Conservation (phyloP, 1,140 invertebrate genomes). For the Rhyzopertha dominica region DNA sequence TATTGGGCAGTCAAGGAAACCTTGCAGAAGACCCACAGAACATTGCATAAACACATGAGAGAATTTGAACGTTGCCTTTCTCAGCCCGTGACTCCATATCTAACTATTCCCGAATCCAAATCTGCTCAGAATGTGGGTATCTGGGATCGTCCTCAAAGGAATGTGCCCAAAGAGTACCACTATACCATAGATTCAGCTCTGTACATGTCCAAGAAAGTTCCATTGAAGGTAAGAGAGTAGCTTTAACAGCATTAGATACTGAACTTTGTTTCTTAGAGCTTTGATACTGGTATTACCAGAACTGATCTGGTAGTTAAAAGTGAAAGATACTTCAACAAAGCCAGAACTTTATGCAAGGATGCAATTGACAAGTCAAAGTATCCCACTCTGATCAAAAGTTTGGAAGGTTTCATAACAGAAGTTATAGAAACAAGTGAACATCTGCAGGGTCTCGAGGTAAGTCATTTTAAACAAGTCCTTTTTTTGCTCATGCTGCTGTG, state of each 20-base stretch:
- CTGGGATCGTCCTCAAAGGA: conserved; percentile 52
- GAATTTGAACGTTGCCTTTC: conserved; percentile 53
- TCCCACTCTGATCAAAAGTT: conserved; percentile 50
- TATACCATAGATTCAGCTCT: conserved; percentile 50
- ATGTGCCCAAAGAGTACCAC: conserved; percentile 46
- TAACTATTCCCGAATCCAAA: conserved; percentile 43
- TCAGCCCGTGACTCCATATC: conserved; percentile 48
- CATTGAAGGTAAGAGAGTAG: conserved; percentile 18
- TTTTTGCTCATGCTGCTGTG: conserved; percentile 2
- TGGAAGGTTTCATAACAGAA: conserved; percentile 61
- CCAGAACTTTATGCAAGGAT: conserved; percentile 58
- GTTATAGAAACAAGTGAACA: conserved; percentile 59
- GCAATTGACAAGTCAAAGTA: conserved; percentile 54
- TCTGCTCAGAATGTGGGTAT: conserved; percentile 48
- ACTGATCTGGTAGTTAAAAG: too few relatives aligned
- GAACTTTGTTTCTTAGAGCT: background rate
- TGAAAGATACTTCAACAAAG: conserved; percentile 51
- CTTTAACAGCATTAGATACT: conserved; percentile 13
- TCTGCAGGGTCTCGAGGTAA: conserved; percentile 60
- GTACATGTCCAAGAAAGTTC: conserved; percentile 31
- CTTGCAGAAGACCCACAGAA: conserved; percentile 81
- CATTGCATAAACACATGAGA: conserved; percentile 79
- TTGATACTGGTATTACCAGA: too few relatives aligned
- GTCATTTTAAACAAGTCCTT: conserved; percentile 5
- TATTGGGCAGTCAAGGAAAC: conserved; percentile 90